A percentile compares a stretch with the other conserved stretches of the same genome.
Evolutionary conservation across 1,140 invertebrate species (phyloP).

Genomic region (Vanessa tameamea): DNA sequence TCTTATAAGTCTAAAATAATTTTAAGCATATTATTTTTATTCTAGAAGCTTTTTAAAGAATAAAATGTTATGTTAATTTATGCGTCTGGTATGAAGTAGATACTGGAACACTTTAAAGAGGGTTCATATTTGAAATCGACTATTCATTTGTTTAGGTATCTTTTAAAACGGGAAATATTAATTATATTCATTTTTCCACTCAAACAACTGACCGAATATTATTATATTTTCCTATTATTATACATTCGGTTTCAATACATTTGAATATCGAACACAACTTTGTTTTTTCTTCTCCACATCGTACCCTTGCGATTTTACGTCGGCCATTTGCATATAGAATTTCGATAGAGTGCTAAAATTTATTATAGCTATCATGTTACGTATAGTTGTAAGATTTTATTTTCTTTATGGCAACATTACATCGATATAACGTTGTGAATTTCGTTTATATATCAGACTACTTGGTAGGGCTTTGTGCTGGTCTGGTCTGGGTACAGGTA

Average conservation of each 20-base stretch:
- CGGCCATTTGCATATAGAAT: conserved; percentile 23
- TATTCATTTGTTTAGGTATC: background rate
- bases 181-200: conserved; percentile 12
- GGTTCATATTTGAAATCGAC: no score
- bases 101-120: no score
- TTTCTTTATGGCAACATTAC: conserved; percentile 9
- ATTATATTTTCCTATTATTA: background rate
- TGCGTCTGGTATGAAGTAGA: no score
- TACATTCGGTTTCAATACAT: conserved; percentile 18
- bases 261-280: conserved; percentile 23
- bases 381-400: conserved; percentile 21
- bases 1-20: no score
- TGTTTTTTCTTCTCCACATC: conserved; percentile 16
- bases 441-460: background rate
- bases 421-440: background rate
- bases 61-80: no score
- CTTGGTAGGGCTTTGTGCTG: no score
- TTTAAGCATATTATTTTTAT: no score
- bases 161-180: background rate
- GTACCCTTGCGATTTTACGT: conserved; percentile 22
- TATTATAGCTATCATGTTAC: conserved; percentile 12
- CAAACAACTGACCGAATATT: conserved; percentile 14
- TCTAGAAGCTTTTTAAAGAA: no score
- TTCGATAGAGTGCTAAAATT: conserved; percentile 22
- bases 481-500: no score